Evolutionary conservation across 2,113 vertebrate species (phyloP).

Genomic region (Hepsetus odoe): DNA sequence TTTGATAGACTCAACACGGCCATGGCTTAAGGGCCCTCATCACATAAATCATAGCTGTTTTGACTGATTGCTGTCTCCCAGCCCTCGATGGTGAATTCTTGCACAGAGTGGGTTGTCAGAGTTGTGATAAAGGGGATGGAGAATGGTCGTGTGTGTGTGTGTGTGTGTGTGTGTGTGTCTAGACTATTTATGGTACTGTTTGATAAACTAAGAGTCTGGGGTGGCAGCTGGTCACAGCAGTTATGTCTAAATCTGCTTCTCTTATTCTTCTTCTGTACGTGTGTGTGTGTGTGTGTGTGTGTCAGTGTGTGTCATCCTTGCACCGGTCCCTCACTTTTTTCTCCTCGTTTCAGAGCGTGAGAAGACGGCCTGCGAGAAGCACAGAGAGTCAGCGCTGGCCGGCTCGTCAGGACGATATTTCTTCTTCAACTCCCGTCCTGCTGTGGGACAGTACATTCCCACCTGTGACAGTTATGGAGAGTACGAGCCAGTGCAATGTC

Average conservation of each 20-base stretch:
- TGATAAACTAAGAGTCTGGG: too few relatives aligned
- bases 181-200: too few relatives aligned
- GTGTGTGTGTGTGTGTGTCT: too few relatives aligned
- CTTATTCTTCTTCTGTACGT: not conserved
- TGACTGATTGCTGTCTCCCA: too few relatives aligned
- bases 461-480: slow-evolving; percentile 83
- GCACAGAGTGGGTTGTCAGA: too few relatives aligned
- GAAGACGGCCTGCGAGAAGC: slow-evolving; percentile 81
- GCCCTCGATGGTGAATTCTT: too few relatives aligned
- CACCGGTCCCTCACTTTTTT: not conserved
- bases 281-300: not conserved
- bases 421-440: slow-evolving; percentile 59
- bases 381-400: slow-evolving; percentile 70
- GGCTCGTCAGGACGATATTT: slow-evolving; percentile 28
- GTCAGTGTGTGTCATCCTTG: not conserved
- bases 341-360: slow-evolving; percentile 69
- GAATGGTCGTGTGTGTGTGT: too few relatives aligned
- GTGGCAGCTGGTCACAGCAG: too few relatives aligned
- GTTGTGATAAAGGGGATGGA: too few relatives aligned
- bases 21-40: too few relatives aligned
- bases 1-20: too few relatives aligned
- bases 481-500: slow-evolving; percentile 87
- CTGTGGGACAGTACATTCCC: slow-evolving; percentile 75
- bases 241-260: not conserved
- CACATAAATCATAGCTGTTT: too few relatives aligned